Evolutionary conservation across 2,797 vertebrate species (phyloP), one percentile per base, ranked within the genome.

Genomic region (Lepilemur ruficaudatus): DNA sequence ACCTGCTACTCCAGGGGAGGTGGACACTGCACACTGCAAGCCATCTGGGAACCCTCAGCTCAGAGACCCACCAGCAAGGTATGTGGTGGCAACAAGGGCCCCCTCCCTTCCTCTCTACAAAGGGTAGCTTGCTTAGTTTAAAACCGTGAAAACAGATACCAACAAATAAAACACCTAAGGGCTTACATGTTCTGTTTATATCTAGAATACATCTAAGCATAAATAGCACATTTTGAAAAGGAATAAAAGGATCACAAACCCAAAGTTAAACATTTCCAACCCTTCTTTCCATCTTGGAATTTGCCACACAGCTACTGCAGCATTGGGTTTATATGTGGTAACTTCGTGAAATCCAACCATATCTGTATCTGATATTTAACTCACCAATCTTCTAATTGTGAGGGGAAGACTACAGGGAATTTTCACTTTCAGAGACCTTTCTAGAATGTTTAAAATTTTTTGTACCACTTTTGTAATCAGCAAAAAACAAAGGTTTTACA

Each of bases 171-270:
- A 93, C 4, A 13, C 46, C 9, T 23, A 30, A 50, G 52, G 57
- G 57, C 32, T 95, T 50, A 84, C 10, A 67, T 10, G 7, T 75
- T 81, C 79, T 97, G 73, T 79, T 89, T 95, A 87, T 87, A 84
- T 89, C 15, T n/a, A 65, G 63, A n/a, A 65, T 65, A 18, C 4
- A n/a, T 76, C 83, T 89, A 93, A 63, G 61, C 8, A 94, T 80
- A 91, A 94, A 70, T 10, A 92, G 41, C 35, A 78, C 78, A 32
- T 63, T 85, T 89, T 41, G 10, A 50, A 88, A 96, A 93, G 76
- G 79, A 89, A 90, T 52, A 46, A 82, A 93, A 95, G 89, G 46
- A 84, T 25, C 80, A 94, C 30, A 78, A 48, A 97, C 61, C 46
- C 87, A 63, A n/a, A 80, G 82, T 89, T 76, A 63, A 91, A 91